These are phyloP conservation scores for Drosophila neotestacea DNA, from an alignment of 2,888 invertebrate species.

Conservation along the genomic window DNA sequence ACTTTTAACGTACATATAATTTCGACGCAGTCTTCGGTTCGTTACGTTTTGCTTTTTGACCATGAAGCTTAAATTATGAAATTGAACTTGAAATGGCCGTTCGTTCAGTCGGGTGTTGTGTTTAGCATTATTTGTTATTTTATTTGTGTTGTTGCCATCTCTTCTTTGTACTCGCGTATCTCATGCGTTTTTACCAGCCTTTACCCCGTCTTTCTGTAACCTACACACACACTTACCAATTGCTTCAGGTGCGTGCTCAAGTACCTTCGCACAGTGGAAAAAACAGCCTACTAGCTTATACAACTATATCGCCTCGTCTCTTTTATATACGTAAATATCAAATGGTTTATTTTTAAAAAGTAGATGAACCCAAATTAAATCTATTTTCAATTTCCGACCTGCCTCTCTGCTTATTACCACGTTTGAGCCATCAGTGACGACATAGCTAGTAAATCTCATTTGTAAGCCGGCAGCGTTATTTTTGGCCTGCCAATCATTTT, in stretches of 20 bases:
- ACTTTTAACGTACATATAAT: conserved; percentile 42
- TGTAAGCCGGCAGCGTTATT: conserved; percentile 54
- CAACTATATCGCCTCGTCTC: too few species aligned
- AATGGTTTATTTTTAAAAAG: too few species aligned
- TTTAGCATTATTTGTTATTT: conserved; percentile 33
- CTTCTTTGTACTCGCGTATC: conserved; percentile 39
- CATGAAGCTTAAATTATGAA: conserved; percentile 77
- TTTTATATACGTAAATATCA: too few species aligned
- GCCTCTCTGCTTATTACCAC: conserved; percentile 11
- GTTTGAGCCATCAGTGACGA: conserved; percentile 40
- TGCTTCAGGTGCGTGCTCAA: conserved; percentile 62
- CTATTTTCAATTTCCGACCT: conserved; percentile 48
- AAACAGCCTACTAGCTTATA: too few species aligned
- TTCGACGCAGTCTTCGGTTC: conserved; percentile 29
- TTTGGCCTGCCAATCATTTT: conserved; percentile 60
- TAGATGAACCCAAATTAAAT: too few species aligned
- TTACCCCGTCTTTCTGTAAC: conserved; percentile 21
- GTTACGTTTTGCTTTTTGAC: conserved; percentile 57
- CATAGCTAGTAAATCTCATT: conserved; percentile 38
- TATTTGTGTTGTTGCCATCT: conserved; percentile 51
- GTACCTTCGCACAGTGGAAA: conserved; percentile 21
- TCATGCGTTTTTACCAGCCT: conserved; percentile 36
- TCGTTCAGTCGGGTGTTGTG: conserved; percentile 19
- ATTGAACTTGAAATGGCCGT: conserved; percentile 74
- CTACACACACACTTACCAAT: background rate